Conservation (phyloP, 2,797 vertebrate species). For the Champsocephalus gunnari region DNA sequence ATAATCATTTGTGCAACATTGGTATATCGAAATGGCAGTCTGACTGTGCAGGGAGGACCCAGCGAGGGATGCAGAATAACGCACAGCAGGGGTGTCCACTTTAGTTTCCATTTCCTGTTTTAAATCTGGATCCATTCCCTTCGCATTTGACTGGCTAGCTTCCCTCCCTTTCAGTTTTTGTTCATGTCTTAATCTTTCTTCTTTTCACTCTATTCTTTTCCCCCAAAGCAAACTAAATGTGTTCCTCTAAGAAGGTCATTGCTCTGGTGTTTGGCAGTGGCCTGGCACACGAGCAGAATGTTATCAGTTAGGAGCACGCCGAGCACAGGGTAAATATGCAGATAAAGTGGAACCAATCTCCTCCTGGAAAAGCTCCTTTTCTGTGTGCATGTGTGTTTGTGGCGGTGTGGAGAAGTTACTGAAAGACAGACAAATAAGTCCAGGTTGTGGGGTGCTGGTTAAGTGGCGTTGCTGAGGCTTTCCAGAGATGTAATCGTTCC, state of each 20-base stretch:
- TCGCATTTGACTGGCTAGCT: constrained; percentile 39
- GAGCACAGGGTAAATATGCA: constrained; percentile 79
- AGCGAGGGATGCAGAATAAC: constrained; percentile 30
- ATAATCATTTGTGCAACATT: constrained; percentile 68
- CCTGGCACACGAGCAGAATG: constrained; percentile 71
- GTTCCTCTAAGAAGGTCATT: constrained; percentile 70
- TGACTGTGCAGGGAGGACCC: constrained; percentile 30
- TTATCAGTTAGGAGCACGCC: constrained; percentile 77
- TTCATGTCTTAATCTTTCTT: constrained; percentile 38
- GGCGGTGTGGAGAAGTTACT: constrained; percentile 7
- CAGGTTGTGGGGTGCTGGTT: constrained; percentile 34
- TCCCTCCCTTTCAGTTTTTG: constrained; percentile 25
- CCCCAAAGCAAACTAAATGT: constrained; percentile 47
- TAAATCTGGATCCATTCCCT: constrained; percentile 53
- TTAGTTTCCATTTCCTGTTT: constrained; percentile 63
- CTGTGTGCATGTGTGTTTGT: constrained; percentile 19
- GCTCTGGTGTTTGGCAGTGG: constrained; percentile 68
- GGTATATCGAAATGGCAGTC: constrained; percentile 49
- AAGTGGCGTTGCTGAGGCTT: constrained; percentile 35
- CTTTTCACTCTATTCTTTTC: constrained; percentile 26
- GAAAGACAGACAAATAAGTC: constrained; percentile 44
- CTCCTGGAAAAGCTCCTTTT: constrained; percentile 56
- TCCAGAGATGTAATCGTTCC: constrained; percentile 39
- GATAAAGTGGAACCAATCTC: constrained; percentile 79
- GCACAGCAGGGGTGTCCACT: constrained; percentile 32